Evolutionary conservation across 2,888 invertebrate species (phyloP).

Genomic region (Andrena bucephala): DNA sequence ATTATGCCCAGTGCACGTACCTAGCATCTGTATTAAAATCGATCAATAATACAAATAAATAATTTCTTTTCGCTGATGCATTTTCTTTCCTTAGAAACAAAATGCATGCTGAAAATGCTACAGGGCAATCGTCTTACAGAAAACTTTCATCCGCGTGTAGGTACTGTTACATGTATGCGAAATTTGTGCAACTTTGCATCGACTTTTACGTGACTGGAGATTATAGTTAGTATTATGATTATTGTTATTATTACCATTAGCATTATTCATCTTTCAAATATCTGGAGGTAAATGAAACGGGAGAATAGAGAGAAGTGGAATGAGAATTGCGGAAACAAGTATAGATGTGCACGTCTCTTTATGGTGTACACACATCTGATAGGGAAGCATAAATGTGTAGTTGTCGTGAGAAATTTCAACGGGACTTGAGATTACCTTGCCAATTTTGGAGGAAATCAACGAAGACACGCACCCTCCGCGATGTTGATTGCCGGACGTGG

Average conservation of each 20-base stretch:
- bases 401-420: slow-evolving; percentile 38
- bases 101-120: neutral
- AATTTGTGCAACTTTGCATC: neutral
- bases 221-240: slow-evolving; percentile 20
- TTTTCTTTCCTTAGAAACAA: neutral
- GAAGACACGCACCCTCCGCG: slow-evolving; percentile 29
- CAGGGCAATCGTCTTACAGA: neutral
- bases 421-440: slow-evolving; percentile 50
- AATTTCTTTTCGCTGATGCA: no score
- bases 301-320: neutral
- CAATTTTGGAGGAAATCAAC: slow-evolving; percentile 42
- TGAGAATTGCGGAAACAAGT: neutral
- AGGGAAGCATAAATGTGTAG: slow-evolving; percentile 9
- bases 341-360: slow-evolving; percentile 2
- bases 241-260: slow-evolving; percentile 36
- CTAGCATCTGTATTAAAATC: no score
- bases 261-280: slow-evolving; percentile 11
- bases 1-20: no score
- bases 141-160: neutral
- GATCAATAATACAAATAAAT: neutral
- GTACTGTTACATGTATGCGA: neutral
- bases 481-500: slow-evolving; percentile 29
- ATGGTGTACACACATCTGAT: slow-evolving; percentile 31
- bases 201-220: slow-evolving; percentile 9
- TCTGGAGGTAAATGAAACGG: neutral